Conservation (phyloP, 2,797 vertebrate species). For the Cuculus canorus region DNA sequence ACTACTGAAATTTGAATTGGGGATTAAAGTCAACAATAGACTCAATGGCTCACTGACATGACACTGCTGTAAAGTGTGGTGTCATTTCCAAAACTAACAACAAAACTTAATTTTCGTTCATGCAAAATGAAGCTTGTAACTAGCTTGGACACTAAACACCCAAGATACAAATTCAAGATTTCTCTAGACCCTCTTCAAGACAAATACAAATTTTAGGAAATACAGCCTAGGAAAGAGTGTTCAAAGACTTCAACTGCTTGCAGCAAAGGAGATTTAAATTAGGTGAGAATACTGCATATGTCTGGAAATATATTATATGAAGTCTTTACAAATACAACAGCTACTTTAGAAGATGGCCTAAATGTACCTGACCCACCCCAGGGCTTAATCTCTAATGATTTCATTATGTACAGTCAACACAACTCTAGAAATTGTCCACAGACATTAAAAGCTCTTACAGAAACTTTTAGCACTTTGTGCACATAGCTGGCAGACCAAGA, state of each 20-base stretch:
- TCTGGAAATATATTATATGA: not conserved
- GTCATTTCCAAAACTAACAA: not conserved
- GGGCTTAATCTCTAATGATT: not conserved
- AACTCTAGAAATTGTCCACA: not conserved
- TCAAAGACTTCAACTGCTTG: not conserved
- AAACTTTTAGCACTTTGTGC: not conserved
- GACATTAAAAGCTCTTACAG: not conserved
- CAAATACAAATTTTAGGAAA: not conserved
- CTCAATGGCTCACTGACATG: not conserved
- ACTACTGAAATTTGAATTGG: not conserved
- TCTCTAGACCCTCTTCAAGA: not conserved
- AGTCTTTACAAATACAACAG: not conserved
- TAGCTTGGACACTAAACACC: not conserved
- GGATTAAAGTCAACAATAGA: not conserved
- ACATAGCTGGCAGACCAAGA: not conserved
- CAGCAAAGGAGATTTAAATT: not conserved
- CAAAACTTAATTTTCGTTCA: not conserved
- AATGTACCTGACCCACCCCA: not conserved
- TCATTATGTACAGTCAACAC: not conserved
- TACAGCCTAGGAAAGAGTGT: not conserved
- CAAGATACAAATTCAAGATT: not conserved
- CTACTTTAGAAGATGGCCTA: not conserved
- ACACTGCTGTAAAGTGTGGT: not conserved
- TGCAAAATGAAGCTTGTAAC: not conserved
- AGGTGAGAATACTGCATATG: not conserved